Evolutionary conservation across 2,797 vertebrate genomes (phyloP).

Genomic region (Phrynocephalus vlangalii): DNA sequence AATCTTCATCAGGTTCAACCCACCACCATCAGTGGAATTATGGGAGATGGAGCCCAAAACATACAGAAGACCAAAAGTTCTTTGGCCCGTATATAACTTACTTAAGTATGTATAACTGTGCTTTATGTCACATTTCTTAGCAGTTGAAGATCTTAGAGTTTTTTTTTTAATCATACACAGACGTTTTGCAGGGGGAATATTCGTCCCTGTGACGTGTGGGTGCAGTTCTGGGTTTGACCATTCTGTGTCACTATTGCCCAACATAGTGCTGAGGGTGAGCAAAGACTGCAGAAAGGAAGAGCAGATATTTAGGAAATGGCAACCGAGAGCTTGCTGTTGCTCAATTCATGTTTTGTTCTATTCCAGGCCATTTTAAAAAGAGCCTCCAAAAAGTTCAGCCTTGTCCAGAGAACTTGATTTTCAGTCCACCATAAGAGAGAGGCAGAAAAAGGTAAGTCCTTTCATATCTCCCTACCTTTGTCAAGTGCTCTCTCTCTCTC

Average conservation of each 20-base stretch:
- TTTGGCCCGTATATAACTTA: neutral
- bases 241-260: conserved; percentile 14
- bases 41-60: no score
- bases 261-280: neutral
- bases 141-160: neutral
- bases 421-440: neutral
- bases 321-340: neutral
- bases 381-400: neutral
- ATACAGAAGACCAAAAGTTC: no score
- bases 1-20: neutral
- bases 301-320: neutral
- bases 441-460: neutral
- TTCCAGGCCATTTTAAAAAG: neutral
- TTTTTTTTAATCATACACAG: no score
- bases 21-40: neutral
- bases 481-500: neutral
- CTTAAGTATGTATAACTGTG: neutral
- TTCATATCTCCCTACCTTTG: neutral
- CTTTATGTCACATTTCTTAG: neutral
- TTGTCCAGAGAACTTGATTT: neutral
- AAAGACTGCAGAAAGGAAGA: neutral
- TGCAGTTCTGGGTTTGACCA: conserved; percentile 5
- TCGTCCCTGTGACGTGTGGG: neutral
- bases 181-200: neutral
- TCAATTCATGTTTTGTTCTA: neutral